Base-by-base conservation (phyloP, 2,113 vertebrate species). In the human region DNA sequence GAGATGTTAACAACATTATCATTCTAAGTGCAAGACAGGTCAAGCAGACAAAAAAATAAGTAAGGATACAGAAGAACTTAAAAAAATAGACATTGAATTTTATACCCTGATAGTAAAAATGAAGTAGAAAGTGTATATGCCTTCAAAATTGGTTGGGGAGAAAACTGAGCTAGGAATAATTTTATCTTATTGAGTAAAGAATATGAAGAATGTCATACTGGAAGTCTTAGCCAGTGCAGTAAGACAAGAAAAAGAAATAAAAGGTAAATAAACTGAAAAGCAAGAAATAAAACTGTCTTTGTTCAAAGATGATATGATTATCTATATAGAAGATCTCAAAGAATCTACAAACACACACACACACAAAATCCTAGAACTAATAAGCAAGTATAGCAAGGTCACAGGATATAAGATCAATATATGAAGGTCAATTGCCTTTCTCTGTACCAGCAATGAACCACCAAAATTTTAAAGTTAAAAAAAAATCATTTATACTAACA, bases 141-240 rank as follows among this genome's bases (percentile, higher is more conserved):
- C 50, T 81, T 96, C 89, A 92, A 66, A 97, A 76, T 4, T 86
- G 68, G 30, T 25, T 89, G 16, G 43, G 38, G 43, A 64, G 18
- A 89, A 87, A 84, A 93, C 32, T 92, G 22, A 75, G 35, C 35
- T 80, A 32, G 32, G 43, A 73, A 85, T 23, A 64, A 30, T 23
- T 84, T 84, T 79, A 89, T 66, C 38, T 89, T 38, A 89, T 9
- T 38, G 25, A 93, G 35, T 86, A 81, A 93, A 68, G 75, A 97
- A 52, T 25, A 70, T n/a, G 27, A 79, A 68, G 38, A 80, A 61
- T 40, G 27, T 50, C 81, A 78, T 45, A 76, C 45, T 66, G 23
- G 20, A 85, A 90, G 64, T 50, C 48, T 5, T 70, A 64, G 16
- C 61, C 55, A 75, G 4, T 68, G 17, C 45, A 96, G 0, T 82